Evolutionary conservation across 2,113 vertebrate genomes (phyloP).

Genomic region (Australoheros scitulus): DNA sequence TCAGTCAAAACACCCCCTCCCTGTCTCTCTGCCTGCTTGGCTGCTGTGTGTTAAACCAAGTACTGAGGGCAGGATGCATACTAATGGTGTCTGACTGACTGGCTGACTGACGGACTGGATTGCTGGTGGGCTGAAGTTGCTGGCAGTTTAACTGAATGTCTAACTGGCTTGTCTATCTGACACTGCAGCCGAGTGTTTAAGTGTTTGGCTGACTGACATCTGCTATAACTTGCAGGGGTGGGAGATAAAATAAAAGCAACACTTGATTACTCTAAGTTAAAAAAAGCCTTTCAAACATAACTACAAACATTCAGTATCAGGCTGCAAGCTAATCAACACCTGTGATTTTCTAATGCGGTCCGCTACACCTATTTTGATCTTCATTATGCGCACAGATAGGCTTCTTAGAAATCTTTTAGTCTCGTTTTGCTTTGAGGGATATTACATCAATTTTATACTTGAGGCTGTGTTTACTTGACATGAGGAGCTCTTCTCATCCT

Average conservation of each 20-base stretch:
- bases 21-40: background rate
- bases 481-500: background rate
- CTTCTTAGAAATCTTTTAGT: background rate
- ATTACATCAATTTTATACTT: slow-evolving; percentile 5
- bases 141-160: slow-evolving; percentile 55
- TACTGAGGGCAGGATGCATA: slow-evolving; percentile 52
- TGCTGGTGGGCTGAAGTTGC: slow-evolving; percentile 53
- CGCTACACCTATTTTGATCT: background rate
- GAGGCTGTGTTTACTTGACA: slow-evolving; percentile 1
- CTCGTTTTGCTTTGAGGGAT: background rate
- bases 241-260: slow-evolving; percentile 30
- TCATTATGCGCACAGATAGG: rapidly evolving
- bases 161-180: slow-evolving; percentile 59
- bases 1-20: slow-evolving; percentile 44
- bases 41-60: slow-evolving; percentile 40
- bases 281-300: slow-evolving; percentile 13
- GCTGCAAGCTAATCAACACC: background rate
- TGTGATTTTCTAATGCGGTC: background rate
- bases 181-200: slow-evolving; percentile 55
- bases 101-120: slow-evolving; percentile 43
- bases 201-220: slow-evolving; percentile 52
- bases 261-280: slow-evolving; percentile 25
- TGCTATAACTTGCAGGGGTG: slow-evolving; percentile 27
- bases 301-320: background rate
- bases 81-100: slow-evolving; percentile 56